phyloP scores from a whole-genome alignment of 2,113 vertebrate genomes.

The Harpagus bidentatus region DNA sequence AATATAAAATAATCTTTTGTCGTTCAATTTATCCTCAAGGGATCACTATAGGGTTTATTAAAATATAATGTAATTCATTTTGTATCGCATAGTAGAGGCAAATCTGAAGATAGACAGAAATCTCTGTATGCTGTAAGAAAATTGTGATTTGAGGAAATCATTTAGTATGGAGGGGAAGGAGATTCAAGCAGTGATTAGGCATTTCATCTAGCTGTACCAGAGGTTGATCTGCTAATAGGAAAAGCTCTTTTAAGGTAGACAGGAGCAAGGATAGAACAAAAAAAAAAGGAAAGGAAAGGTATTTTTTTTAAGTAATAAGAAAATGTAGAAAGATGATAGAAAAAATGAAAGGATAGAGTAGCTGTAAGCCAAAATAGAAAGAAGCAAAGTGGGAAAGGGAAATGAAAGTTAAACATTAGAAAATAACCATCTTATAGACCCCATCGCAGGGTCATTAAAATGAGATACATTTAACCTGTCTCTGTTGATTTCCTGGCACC shows the following conservation, averaged over 20 bases:
- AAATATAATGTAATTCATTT: slow-evolving; percentile 38
- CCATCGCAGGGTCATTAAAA: background rate
- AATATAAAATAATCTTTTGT: slow-evolving; percentile 32
- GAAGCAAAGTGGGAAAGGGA: background rate
- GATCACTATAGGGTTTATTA: slow-evolving; percentile 18
- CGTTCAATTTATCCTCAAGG: background rate
- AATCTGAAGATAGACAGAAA: background rate
- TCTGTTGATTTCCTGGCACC: background rate
- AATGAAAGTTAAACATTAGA: background rate
- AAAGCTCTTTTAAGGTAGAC: background rate
- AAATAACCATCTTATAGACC: background rate
- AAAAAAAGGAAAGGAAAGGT: background rate
- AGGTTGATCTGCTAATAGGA: background rate
- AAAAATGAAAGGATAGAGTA: background rate
- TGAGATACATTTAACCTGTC: background rate
- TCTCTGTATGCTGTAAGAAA: background rate
- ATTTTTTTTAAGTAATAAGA: background rate
- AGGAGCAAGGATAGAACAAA: background rate
- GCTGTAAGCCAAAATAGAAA: background rate
- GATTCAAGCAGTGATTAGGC: background rate
- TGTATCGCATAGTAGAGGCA: background rate
- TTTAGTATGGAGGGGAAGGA: background rate
- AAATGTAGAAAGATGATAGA: background rate
- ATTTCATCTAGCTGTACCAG: background rate
- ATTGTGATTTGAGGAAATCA: background rate